These are phyloP conservation scores for Patiria pectinifera DNA, from an alignment of 53 echinoderm and acorn worm genomes.

Conservation along the genomic window DNA sequence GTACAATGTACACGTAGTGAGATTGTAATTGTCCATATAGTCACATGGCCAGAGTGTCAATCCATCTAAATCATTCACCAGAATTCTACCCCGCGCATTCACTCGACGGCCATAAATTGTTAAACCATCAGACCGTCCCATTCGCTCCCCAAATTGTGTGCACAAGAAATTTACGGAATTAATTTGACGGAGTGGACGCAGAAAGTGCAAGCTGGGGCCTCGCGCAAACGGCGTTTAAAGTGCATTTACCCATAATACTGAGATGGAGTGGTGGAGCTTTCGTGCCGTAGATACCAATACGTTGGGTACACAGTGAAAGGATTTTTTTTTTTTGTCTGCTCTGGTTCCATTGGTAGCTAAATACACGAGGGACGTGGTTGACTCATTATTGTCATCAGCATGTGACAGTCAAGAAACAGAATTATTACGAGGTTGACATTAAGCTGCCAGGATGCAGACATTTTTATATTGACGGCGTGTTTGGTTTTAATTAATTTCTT, in stretches of 20 bases:
- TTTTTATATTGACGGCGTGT: not conserved
- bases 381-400: not conserved
- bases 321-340: not conserved
- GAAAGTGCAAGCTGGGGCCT: constrained; percentile 48
- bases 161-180: constrained; percentile 1
- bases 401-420: not conserved
- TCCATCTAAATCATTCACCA: constrained; percentile 26
- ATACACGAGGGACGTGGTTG: not conserved
- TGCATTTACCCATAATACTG: constrained; percentile 29
- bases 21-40: not conserved
- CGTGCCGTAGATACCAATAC: not conserved
- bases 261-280: not conserved
- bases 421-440: not conserved
- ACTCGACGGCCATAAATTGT: not conserved
- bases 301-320: not conserved
- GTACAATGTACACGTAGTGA: not conserved
- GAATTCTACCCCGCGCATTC: not conserved
- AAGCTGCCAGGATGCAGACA: not conserved
- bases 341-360: not conserved
- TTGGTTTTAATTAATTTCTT: not conserved
- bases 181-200: not conserved
- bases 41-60: not conserved
- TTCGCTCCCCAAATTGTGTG: not conserved
- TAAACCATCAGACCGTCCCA: not conserved
- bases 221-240: not conserved